Base-by-base conservation (phyloP, 2,888 invertebrate species). In the Nemapogon koenigi region DNA sequence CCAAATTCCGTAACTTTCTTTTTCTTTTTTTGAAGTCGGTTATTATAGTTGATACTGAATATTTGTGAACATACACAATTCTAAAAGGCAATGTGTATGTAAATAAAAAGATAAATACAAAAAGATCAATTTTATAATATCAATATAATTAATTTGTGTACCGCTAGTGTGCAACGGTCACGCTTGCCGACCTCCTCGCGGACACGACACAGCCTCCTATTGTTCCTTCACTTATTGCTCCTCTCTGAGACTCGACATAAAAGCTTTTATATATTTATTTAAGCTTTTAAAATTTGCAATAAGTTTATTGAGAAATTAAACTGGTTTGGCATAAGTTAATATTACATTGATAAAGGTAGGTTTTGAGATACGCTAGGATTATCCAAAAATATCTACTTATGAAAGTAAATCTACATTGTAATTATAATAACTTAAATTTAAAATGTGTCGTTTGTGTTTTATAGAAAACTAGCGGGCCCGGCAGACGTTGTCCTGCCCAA, bases 121-220 rank as follows among this genome's bases (percentile, higher is more conserved):
- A 22, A 22, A 22, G 22, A 7, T 7, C 8, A 7, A 7, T 22
- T 22, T 22, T 22, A 22, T 8, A 7, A 7, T n/a, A n/a, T n/a
- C n/a, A 62, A 65, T 60, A 61, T 57, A 62, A 62, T 62, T 64
- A 63, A 66, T 62, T 59, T 59, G n/a, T 53, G 52, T 54, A 49
- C 57, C 53, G 56, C 55, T 59, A 55, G 49, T 53, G 55, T 59
- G 62, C 61, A 63, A 61, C 62, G 62, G 33, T 17, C 33, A 33
- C 19, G 33, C 18, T 14, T 19, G n/a, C 16, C 4, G n/a, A 13
- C 6, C 31, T n/a, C 31, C 31, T 31, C 31, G 31, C 16, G 17
- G 31, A 31, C 31, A 33, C 33, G 19, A 18, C 19, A 13, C 31
- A 31, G 22, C 22, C 22, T 16, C 35, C 26, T 35, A 35, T 35